These are phyloP conservation scores for Chironex yamaguchii DNA, from an alignment of 30 jellyfish, hydroid and myxozoan genomes.

Conservation along the genomic window DNA sequence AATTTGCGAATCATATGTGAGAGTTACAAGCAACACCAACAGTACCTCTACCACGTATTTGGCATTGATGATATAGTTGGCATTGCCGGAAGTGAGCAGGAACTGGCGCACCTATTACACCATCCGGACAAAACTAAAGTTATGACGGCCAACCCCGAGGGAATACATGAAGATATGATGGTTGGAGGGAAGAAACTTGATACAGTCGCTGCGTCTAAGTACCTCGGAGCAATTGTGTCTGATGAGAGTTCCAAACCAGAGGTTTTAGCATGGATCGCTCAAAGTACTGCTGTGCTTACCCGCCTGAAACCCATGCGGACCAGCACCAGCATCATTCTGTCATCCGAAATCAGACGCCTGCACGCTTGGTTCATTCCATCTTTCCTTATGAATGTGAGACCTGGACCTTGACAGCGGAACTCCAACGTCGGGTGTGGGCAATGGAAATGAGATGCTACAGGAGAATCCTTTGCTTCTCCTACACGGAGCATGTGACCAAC, in stretches of 20 bases:
- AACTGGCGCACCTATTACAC: no score
- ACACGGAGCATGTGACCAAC: conserved; percentile 28
- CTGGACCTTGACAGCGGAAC: conserved; percentile 53
- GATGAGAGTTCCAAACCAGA: conserved; percentile 46
- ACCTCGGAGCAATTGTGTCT: conserved; percentile 40
- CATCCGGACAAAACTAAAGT: conserved; percentile 33
- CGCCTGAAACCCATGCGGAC: conserved; percentile 19
- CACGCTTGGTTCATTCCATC: conserved; percentile 15
- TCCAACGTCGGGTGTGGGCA: conserved; percentile 22
- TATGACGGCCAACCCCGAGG: conserved; percentile 11
- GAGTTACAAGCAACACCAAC: no score
- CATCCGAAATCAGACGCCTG: conserved; percentile 21
- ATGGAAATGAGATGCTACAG: conserved; percentile 45
- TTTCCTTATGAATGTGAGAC: conserved; percentile 44
- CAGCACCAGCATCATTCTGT: background rate
- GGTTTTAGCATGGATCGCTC: conserved; percentile 2
- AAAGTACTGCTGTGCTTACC: background rate
- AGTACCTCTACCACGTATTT: no score
- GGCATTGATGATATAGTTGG: no score
- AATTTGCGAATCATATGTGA: no score
- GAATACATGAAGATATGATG: background rate
- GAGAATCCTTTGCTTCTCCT: conserved; percentile 35
- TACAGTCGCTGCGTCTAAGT: conserved; percentile 3
- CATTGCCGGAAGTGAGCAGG: no score
- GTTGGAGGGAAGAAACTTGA: conserved; percentile 29